These are phyloP conservation scores for Saccopteryx bilineata DNA, from an alignment of 2,113 vertebrate genomes.

Conservation along the genomic window DNA sequence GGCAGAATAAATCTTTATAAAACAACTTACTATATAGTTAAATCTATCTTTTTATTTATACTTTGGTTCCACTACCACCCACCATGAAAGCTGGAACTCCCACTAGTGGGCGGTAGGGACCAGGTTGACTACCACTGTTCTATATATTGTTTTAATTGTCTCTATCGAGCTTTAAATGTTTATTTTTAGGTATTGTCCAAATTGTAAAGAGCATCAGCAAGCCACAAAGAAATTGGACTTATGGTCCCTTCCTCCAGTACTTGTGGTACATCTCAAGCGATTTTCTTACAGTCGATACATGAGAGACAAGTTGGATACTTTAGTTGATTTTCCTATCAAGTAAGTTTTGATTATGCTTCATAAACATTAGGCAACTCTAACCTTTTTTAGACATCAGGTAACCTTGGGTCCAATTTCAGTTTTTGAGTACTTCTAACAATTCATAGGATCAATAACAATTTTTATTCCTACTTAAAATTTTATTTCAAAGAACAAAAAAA, in stretches of 20 bases:
- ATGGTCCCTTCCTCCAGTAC: constrained; percentile 97
- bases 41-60: too few relatives aligned
- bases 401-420: background rate
- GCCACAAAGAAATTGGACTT: constrained; percentile 99
- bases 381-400: background rate
- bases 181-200: constrained; percentile 96
- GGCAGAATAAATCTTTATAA: too few relatives aligned
- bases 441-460: background rate
- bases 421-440: background rate
- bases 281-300: constrained; percentile 99
- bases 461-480: constrained; percentile 37
- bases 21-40: too few relatives aligned
- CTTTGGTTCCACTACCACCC: too few relatives aligned
- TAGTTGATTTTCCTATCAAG: constrained; percentile 97
- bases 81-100: too few relatives aligned
- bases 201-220: constrained; percentile 99
- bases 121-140: too few relatives aligned
- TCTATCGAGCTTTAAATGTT: constrained; percentile 7
- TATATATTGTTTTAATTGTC: constrained; percentile 7
- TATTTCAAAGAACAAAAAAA: constrained; percentile 55
- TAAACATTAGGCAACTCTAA: background rate
- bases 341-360: constrained; percentile 82
- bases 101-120: too few relatives aligned
- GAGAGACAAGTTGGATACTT: constrained; percentile 98
- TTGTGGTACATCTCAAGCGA: constrained; percentile 98